Evolutionary conservation across 2,888 invertebrate species (phyloP), one percentile per base, ranked within the genome.

Genomic region (Watsonalla binaria): DNA sequence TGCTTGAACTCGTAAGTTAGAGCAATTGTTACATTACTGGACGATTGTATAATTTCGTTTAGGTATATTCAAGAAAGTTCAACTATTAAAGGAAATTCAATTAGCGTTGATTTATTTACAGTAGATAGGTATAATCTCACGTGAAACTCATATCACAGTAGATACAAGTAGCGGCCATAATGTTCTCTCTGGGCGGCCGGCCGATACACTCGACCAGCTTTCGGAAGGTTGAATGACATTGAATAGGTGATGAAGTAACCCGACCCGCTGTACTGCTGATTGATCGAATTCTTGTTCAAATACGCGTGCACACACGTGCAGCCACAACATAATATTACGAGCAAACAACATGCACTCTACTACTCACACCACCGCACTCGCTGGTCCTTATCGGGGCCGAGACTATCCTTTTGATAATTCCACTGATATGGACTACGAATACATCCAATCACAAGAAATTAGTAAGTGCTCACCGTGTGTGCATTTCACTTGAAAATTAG

Each of bases 401-500:
- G 15, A 49, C 49, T 49, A 49, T 39, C 49, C 14, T n/a, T 13
- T 6, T 49, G 49, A 49, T 49, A 49, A 49, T 49, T 49, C 37
- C 9, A 37, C 9, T 6, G 49, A 49, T 49, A 49, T 8, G 14
- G 15, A 8, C 6, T 52, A 46, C 53, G 51, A 47, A 49, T 51
- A 51, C 52, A 46, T 47, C 49, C 14, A 52, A 48, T 54, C 13
- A 33, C 24, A 42, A 37, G 15, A 51, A 46, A 24, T 24, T 42
- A 42, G 11, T 42, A 42, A 11, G 5, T 9, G 42, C 8, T 54
- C 51, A 55, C 57, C 48, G 54, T 65, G 54, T 66, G 64, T 64
- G 52, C 55, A 51, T 53, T 59, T 54, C 65, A 60, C 63, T 65
- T 57, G 58, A 61, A 59, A 56, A 51, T 52, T 34, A 51, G 50